Conservation (phyloP, 2,113 vertebrate species). For the Caloenas nicobarica region DNA sequence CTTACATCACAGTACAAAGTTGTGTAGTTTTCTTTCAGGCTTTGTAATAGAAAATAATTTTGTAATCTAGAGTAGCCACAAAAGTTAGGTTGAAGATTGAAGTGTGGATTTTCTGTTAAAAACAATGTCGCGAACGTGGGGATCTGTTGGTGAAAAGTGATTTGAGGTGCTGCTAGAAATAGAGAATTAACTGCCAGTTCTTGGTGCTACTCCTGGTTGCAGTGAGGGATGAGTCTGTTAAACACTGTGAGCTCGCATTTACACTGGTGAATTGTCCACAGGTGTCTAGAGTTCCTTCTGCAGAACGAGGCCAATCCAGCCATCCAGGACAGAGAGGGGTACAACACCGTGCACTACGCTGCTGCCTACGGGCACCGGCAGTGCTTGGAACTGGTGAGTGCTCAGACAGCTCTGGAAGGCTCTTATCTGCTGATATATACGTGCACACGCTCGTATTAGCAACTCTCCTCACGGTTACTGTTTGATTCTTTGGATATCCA, state of each 20-base stretch:
- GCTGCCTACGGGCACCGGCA: conserved; percentile 95
- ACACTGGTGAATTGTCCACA: conserved; percentile 58
- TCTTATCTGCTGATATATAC: background rate
- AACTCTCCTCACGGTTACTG: background rate
- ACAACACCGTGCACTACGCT: conserved; percentile 93
- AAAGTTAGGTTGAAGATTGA: background rate
- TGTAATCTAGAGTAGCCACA: background rate
- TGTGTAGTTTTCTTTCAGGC: background rate
- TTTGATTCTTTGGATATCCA: background rate
- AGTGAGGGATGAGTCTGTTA: background rate
- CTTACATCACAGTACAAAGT: background rate
- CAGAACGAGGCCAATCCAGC: conserved; percentile 88
- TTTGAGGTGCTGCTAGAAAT: background rate
- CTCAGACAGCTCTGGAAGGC: background rate
- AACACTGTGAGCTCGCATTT: background rate
- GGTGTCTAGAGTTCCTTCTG: conserved; percentile 94
- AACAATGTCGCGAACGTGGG: background rate
- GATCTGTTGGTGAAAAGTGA: background rate
- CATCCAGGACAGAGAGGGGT: conserved; percentile 92
- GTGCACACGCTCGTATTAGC: too few relatives aligned
- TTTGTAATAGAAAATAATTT: background rate
- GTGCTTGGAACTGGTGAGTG: conserved; percentile 91
- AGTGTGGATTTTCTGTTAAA: background rate
- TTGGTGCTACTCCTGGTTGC: background rate
- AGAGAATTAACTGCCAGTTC: background rate